Evolutionary conservation across 2,888 invertebrate genomes (phyloP).

Genomic region (Eristalis intricaria): DNA sequence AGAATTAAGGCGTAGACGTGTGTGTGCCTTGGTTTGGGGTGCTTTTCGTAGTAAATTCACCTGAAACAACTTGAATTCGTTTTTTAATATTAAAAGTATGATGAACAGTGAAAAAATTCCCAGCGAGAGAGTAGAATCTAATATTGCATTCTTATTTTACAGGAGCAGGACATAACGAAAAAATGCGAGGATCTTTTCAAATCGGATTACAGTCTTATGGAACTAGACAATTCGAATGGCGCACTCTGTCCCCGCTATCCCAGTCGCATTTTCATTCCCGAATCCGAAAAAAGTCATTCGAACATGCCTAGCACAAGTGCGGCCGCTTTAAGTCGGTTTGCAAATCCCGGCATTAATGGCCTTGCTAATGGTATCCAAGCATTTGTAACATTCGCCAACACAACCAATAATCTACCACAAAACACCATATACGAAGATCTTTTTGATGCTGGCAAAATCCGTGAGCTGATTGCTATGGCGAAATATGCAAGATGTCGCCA

Average conservation of each 20-base stretch:
- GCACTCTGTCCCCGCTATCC: slow-evolving; percentile 88
- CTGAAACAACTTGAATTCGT: no score
- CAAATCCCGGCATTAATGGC: slow-evolving; percentile 58
- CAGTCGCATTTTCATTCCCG: slow-evolving; percentile 85
- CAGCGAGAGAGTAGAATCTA: no score
- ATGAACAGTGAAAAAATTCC: no score
- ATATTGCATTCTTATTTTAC: slow-evolving; percentile 73
- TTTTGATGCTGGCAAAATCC: slow-evolving; percentile 83
- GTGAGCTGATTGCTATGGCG: slow-evolving; percentile 86
- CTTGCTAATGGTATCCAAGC: slow-evolving; percentile 75
- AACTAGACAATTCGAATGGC: slow-evolving; percentile 86
- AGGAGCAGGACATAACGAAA: slow-evolving; percentile 84
- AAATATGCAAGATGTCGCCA: slow-evolving; percentile 88
- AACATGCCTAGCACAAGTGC: slow-evolving; percentile 76
- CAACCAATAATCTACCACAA: slow-evolving; percentile 74
- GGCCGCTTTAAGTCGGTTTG: slow-evolving; percentile 71
- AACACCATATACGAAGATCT: slow-evolving; percentile 84
- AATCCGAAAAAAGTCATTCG: slow-evolving; percentile 82
- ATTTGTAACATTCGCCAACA: slow-evolving; percentile 78
- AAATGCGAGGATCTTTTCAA: slow-evolving; percentile 86
- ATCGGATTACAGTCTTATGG: slow-evolving; percentile 86
- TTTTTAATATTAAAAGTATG: no score
- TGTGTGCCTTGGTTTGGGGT: no score
- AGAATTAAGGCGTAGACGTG: no score
- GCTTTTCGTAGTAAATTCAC: no score